Conservation (phyloP, 2,888 invertebrate species). For the Drosophila nr. perissopoda region DNA sequence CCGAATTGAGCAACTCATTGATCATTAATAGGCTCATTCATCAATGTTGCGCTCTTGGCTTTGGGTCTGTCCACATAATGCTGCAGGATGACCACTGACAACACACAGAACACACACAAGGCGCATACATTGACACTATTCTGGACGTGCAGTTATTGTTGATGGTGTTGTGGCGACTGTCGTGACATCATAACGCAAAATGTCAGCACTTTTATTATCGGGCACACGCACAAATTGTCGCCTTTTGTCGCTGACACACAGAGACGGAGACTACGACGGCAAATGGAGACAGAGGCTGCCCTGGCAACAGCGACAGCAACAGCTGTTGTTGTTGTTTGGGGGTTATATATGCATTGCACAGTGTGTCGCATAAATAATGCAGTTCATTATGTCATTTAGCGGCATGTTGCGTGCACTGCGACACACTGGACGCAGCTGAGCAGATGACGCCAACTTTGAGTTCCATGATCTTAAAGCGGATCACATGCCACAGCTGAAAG, state of each 20-base stretch:
- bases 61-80: not conserved
- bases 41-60: constrained; percentile 15
- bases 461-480: constrained; percentile 62
- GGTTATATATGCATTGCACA: constrained; percentile 36
- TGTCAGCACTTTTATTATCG: constrained; percentile 77
- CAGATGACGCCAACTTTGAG: constrained; percentile 49
- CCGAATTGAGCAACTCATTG: constrained; percentile 26
- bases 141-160: constrained; percentile 17
- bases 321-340: constrained; percentile 33
- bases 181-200: constrained; percentile 75
- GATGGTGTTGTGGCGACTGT: constrained; percentile 39
- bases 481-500: constrained; percentile 56
- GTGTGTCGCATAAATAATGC: constrained; percentile 79
- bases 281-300: constrained; percentile 18
- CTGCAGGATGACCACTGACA: constrained; percentile 37
- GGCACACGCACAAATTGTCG: constrained; percentile 63
- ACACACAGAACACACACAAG: not conserved
- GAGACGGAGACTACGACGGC: not conserved
- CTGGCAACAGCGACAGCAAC: constrained; percentile 29
- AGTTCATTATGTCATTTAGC: constrained; percentile 80
- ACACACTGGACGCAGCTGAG: constrained; percentile 44
- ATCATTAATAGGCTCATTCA: constrained; percentile 26
- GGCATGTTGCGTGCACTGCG: constrained; percentile 67
- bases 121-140: not conserved
- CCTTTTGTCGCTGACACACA: constrained; percentile 47